Evolutionary conservation across 2,113 vertebrate genomes (phyloP).

Genomic region (Trogon surrucura): DNA sequence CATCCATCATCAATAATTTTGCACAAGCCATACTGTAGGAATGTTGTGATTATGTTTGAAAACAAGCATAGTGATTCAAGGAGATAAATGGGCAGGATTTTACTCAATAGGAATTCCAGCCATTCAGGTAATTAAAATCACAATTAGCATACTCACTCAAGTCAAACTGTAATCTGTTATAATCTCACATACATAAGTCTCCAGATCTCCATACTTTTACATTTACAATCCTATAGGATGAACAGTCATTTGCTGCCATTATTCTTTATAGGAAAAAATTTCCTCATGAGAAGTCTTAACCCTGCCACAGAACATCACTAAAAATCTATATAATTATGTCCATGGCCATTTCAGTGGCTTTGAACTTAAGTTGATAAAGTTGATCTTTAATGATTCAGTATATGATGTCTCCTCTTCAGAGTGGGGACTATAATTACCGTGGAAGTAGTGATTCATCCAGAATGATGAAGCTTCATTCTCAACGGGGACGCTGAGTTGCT

Average conservation of each 20-base stretch:
- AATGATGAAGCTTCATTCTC: not conserved
- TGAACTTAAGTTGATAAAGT: not conserved
- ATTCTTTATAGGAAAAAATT: not conserved
- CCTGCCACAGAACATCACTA: not conserved
- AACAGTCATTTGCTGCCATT: not conserved
- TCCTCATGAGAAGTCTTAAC: not conserved
- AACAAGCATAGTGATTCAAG: not conserved
- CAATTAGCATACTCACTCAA: not conserved
- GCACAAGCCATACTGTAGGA: not conserved
- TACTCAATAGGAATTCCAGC: not conserved
- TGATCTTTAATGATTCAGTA: not conserved
- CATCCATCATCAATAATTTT: not conserved
- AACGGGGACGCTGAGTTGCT: not conserved
- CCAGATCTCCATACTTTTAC: not conserved
- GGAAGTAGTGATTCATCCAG: not conserved
- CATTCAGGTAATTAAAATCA: not conserved
- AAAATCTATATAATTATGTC: not conserved
- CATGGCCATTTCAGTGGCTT: not conserved
- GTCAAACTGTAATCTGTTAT: not conserved
- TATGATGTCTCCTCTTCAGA: not conserved
- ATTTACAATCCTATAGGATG: not conserved
- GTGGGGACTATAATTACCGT: not conserved
- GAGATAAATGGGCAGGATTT: not conserved
- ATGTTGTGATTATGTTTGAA: not conserved
- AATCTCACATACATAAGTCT: not conserved